A percentile compares a stretch with the other conserved stretches of the same genome.
phyloP scores from a whole-genome alignment of 2,113 vertebrate genomes.

The Chaenogobius annularis region DNA sequence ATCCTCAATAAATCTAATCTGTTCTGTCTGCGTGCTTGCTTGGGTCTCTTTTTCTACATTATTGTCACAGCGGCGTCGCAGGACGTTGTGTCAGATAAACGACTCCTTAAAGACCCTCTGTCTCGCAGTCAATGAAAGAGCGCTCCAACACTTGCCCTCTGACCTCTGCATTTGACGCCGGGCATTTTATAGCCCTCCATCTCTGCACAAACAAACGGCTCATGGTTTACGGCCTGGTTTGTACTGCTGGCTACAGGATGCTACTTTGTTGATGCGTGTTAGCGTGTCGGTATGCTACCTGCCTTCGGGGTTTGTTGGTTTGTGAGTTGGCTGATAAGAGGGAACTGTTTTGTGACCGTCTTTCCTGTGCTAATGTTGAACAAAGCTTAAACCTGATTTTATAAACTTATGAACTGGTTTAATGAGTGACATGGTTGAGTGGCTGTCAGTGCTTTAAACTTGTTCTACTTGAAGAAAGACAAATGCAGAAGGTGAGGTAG shows the following conservation, averaged over 20 bases:
- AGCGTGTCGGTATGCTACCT: not conserved
- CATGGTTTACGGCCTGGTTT: constrained; percentile 68
- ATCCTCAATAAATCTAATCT: too few species aligned
- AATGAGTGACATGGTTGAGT: too few species aligned
- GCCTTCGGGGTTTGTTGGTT: too few species aligned
- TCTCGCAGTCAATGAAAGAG: constrained; percentile 25
- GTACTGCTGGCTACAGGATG: constrained; percentile 19
- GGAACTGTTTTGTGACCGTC: too few species aligned
- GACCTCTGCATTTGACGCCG: constrained; percentile 57
- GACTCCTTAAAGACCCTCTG: constrained; percentile 52
- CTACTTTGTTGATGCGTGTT: constrained; percentile 15
- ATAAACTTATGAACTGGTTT: too few species aligned
- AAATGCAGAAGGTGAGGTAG: too few species aligned
- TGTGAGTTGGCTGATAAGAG: too few species aligned
- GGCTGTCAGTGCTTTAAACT: too few species aligned
- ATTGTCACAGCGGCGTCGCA: constrained; percentile 23
- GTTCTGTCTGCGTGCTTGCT: too few species aligned
- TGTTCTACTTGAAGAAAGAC: too few species aligned
- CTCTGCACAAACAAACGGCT: constrained; percentile 64
- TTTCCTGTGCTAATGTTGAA: too few species aligned
- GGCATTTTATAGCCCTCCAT: constrained; percentile 63
- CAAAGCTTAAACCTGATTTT: too few species aligned
- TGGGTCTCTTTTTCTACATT: constrained; percentile 8
- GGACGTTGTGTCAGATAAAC: constrained; percentile 47
- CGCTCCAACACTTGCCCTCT: constrained; percentile 72